Conservation (phyloP, 1,140 invertebrate genomes). For the Drosophila yakuba region DNA sequence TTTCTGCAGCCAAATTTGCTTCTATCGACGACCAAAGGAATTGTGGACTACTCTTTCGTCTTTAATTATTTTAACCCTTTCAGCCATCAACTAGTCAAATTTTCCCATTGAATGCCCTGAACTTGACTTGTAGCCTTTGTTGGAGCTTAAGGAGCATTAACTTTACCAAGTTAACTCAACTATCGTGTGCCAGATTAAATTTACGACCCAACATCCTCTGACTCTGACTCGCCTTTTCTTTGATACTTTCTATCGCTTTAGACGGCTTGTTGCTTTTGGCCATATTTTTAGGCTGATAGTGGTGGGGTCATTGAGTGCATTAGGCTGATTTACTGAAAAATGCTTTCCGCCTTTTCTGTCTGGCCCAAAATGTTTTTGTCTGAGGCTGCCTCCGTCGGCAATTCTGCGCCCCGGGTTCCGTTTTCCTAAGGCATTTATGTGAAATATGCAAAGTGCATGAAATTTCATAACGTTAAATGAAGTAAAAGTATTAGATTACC, state of each 20-base stretch:
- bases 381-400: slow-evolving; percentile 22
- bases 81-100: neutral
- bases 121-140: slow-evolving; percentile 2
- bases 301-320: slow-evolving; percentile 67
- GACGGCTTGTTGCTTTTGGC: slow-evolving; percentile 40
- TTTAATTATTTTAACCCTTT: slow-evolving; percentile 1
- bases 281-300: slow-evolving; percentile 33
- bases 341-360: slow-evolving; percentile 48
- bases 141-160: slow-evolving; percentile 18
- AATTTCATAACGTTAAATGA: slow-evolving; percentile 76
- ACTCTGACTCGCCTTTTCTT: neutral
- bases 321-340: slow-evolving; percentile 69
- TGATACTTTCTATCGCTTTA: slow-evolving; percentile 39
- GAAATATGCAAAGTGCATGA: slow-evolving; percentile 68
- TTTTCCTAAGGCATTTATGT: slow-evolving; percentile 34
- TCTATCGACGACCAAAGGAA: neutral
- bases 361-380: slow-evolving; percentile 33
- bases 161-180: slow-evolving; percentile 31
- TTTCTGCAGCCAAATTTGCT: too few species aligned
- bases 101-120: slow-evolving; percentile 6
- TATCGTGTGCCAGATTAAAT: slow-evolving; percentile 46
- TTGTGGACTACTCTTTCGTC: neutral
- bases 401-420: slow-evolving; percentile 11
- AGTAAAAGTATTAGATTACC: slow-evolving; percentile 75
- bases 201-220: slow-evolving; percentile 26